Evolutionary conservation across 2,888 invertebrate genomes (phyloP), one percentile per base, ranked within the genome.

Genomic region (Tenthredo distinguenda): DNA sequence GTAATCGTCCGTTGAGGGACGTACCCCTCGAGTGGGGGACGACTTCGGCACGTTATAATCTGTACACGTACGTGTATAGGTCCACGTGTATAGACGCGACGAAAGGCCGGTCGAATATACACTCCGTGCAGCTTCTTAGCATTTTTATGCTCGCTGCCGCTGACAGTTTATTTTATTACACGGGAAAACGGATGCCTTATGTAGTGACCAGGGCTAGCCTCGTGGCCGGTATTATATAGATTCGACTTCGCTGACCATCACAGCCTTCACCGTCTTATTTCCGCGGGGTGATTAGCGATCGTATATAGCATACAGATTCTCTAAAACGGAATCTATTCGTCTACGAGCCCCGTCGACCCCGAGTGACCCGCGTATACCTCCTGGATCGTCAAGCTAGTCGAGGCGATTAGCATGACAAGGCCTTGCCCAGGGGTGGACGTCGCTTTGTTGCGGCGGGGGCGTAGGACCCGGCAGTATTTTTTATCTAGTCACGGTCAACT

Each of bases 401-500:
- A 47, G 50, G n/a, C 91, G 93, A 93, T 93, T 93, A 93, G 93
- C 93, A 93, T 93, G 92, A 92, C 91, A 90, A 91, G 88, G 88
- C 89, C 72, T 86, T 86, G 85, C 85, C 86, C 85, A 86, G 88
- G 87, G 87, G 26, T 34, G 21, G 85, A 40, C 62, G 40, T 87
- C 87, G 87, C 87, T 86, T 88, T 87, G 86, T 86, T 84, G 84
- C 62, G 74, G 65, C 55, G 85, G 50, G 40, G 62, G 82, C 26
- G 40, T n/a, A 26, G 82, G 88, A 88, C 90, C 91, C 91, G 89
- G 91, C 93, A 92, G 91, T 93, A 93, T 93, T 93, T 93, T 93
- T 93, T 93, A 93, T 93, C 93, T 93, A 92, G 93, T 93, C 93
- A 93, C 93, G 93, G 93, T 93, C 93, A 93, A 93, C 93, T 93